Evolutionary conservation across 2,888 invertebrate genomes (phyloP), one percentile per base, ranked within the genome.

Genomic region (Diarsia mendica): DNA sequence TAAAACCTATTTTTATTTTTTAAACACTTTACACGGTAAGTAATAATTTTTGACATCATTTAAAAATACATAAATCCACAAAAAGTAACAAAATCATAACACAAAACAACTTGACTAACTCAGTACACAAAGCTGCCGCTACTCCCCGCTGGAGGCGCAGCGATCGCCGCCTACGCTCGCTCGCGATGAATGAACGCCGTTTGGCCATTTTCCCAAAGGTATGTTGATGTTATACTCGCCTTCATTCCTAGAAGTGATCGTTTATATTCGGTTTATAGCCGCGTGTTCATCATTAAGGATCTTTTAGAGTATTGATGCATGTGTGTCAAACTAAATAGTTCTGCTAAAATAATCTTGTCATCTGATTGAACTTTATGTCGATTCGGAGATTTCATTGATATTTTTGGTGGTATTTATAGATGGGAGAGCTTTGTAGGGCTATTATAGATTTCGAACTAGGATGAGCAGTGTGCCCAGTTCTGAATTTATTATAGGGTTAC

Each of bases 91-190:
- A 23, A 67, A 46, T 4, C n/a, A 61, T 13, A 44, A 23, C 1
- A 0, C 10, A 23, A 58, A 60, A 39, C 18, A 67, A 77, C 48
- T 28, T 64, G 4, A 33, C 39, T 28, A 77, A 85, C 65, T 85
- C 75, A 83, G 91, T 90, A 89, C 91, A 84, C 15, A 70, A 18
- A 87, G 90, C 80, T 91, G 75, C 90, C 87, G 95, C 96, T 96
- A 96, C 96, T 95, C 95, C 89, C 93, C 96, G 90, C 95, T 85
- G 72, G 89, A 85, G 77, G 94, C 94, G 94, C 94, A 84, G 77
- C 84, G 23, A 68, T 90, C 91, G 85, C 83, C 89, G 67, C 90
- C 90, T 83, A 91, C 84, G 77, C 75, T 75, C 46, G 63, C 63
- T 46, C 79, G 84, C 85, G 83, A 92, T 94, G 92, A 93, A 93